These are phyloP conservation scores for Dipodomys merriami DNA, from an alignment of 2,113 vertebrate species.

Conservation along the genomic window DNA sequence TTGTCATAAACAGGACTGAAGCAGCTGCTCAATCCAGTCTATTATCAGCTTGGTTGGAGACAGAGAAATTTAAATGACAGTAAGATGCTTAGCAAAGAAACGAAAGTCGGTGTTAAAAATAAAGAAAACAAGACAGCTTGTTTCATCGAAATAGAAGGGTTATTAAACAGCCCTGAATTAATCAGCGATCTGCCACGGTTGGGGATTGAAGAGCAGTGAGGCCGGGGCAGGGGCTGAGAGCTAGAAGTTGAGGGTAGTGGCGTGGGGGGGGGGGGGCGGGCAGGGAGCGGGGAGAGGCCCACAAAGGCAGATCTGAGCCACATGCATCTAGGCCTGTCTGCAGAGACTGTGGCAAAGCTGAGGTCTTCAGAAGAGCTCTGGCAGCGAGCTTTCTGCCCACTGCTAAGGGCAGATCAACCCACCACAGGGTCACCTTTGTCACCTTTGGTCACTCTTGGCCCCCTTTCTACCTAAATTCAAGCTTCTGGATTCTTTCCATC, in stretches of 20 bases:
- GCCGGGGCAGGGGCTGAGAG: conserved; percentile 55
- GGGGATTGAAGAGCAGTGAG: conserved; percentile 78
- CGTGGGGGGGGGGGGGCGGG: not conserved
- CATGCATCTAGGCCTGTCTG: accelerated
- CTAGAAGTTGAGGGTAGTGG: conserved; percentile 10
- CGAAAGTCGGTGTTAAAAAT: conserved; percentile 87
- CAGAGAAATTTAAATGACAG: conserved; percentile 85
- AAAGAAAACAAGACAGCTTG: conserved; percentile 89
- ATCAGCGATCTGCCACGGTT: conserved; percentile 86
- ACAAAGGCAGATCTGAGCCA: conserved; percentile 26
- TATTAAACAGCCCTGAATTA: conserved; percentile 89
- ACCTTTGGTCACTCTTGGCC: not conserved
- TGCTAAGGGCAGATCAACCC: not conserved
- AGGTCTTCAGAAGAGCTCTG: not conserved
- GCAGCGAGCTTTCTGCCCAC: not conserved
- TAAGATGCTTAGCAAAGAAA: conserved; percentile 86
- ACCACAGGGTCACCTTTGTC: not conserved
- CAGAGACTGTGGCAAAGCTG: not conserved
- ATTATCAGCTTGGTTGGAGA: conserved; percentile 81
- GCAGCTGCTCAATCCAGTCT: conserved; percentile 83
- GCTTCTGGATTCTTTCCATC: conserved; percentile 33
- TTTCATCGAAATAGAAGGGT: conserved; percentile 89
- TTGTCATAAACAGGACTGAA: conserved; percentile 73
- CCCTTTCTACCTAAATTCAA: not conserved
- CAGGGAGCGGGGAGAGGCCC: conserved; percentile 31